Percentiles rank a stretch among this genome's conserved stretches.
phyloP scores from a whole-genome alignment of 2,797 vertebrate genomes.

The Dipus sagitta region DNA sequence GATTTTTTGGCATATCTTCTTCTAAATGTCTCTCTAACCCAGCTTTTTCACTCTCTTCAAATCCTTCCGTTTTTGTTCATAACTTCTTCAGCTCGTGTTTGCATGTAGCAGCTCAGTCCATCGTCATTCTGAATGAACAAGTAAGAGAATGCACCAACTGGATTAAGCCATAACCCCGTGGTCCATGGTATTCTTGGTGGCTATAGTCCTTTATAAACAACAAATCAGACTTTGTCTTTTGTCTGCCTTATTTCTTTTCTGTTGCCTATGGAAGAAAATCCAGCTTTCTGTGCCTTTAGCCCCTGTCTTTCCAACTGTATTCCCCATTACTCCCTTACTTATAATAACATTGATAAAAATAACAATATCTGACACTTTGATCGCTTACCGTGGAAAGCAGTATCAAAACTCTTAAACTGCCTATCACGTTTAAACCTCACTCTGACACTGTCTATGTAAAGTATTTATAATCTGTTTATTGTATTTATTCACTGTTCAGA shows the following conservation, averaged over 20 bases:
- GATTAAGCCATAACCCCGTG: background rate
- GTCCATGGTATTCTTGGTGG: background rate
- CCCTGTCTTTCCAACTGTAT: background rate
- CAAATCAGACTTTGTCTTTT: background rate
- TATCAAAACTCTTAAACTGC: slow-evolving; percentile 10
- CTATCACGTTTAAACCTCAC: slow-evolving; percentile 12
- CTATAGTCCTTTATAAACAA: background rate
- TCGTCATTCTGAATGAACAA: background rate
- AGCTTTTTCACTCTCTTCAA: background rate
- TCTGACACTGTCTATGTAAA: background rate
- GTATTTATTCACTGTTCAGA: background rate
- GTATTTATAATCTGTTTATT: background rate
- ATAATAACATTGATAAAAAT: background rate
- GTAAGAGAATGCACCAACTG: background rate
- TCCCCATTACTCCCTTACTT: background rate
- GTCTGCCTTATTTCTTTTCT: background rate
- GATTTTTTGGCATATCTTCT: background rate
- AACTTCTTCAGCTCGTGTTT: background rate
- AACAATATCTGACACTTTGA: background rate
- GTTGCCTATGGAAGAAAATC: slow-evolving; percentile 39
- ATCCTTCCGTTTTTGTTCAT: background rate
- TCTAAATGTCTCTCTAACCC: background rate
- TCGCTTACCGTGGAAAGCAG: background rate
- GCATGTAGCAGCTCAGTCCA: background rate
- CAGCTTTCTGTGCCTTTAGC: background rate